Evolutionary conservation across 2,797 vertebrate genomes (phyloP).

Genomic region (Pipistrellus nathusii): DNA sequence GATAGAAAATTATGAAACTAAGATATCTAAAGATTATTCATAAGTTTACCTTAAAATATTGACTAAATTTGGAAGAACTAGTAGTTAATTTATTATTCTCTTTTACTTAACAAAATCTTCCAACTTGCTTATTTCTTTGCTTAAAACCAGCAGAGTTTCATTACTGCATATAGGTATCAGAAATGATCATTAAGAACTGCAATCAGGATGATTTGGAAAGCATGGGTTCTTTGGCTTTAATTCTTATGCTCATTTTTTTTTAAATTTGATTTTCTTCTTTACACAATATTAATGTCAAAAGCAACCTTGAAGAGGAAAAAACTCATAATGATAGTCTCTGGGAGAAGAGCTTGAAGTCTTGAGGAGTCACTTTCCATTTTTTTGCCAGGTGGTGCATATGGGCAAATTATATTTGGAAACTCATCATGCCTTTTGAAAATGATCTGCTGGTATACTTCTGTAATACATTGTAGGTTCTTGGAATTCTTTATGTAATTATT

Average conservation of each 20-base stretch:
- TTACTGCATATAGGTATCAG: neutral
- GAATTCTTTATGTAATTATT: slow-evolving; percentile 48
- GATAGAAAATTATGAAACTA: neutral
- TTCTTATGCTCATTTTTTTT: neutral
- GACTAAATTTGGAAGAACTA: neutral
- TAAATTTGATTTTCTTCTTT: slow-evolving; percentile 6
- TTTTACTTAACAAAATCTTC: neutral
- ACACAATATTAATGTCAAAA: slow-evolving; percentile 30
- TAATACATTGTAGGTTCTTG: neutral
- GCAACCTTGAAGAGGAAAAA: slow-evolving; percentile 56
- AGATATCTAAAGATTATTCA: neutral
- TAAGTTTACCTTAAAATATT: neutral
- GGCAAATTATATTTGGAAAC: slow-evolving; percentile 53
- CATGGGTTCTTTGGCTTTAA: neutral
- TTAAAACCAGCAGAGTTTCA: neutral
- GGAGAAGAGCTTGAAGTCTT: neutral
- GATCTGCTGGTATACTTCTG: neutral
- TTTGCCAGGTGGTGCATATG: slow-evolving; percentile 48
- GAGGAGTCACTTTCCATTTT: neutral
- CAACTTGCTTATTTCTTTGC: slow-evolving; percentile 5
- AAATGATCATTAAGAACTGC: neutral
- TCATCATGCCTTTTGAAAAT: slow-evolving; percentile 52
- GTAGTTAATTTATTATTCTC: neutral
- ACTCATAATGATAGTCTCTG: neutral
- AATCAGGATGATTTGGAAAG: neutral